These are phyloP conservation scores for Ichneumoninae sp. DNA, from an alignment of 2,888 invertebrate genomes.

Conservation along the genomic window DNA sequence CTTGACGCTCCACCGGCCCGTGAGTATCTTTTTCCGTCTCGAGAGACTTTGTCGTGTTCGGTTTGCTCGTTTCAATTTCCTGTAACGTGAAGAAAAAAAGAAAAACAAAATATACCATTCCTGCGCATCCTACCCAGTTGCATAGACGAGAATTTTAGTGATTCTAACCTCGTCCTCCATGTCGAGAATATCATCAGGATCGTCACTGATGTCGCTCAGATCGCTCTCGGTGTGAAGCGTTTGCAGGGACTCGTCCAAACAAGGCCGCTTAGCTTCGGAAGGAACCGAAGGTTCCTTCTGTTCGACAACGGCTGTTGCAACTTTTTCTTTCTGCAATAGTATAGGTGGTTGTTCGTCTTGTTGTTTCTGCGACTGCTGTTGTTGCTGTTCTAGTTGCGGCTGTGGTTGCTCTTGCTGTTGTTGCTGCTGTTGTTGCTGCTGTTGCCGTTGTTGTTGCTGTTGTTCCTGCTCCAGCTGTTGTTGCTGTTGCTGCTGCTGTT, in stretches of 20 bases:
- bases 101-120: background rate
- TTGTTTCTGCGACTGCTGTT: constrained; percentile 1
- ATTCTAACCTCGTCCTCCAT: constrained; percentile 87
- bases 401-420: constrained; percentile 42
- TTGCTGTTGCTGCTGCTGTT: constrained; percentile 72
- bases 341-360: constrained; percentile 38
- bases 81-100: constrained; percentile 5
- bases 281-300: constrained; percentile 84
- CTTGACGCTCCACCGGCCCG: constrained; percentile 72
- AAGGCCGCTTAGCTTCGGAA: constrained; percentile 76
- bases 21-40: constrained; percentile 72
- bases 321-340: constrained; percentile 78
- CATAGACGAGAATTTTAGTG: background rate
- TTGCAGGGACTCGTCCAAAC: constrained; percentile 84
- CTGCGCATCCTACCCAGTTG: background rate
- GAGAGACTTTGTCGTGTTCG: constrained; percentile 72
- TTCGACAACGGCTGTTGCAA: constrained; percentile 70
- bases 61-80: constrained; percentile 59
- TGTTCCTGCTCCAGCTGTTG: constrained; percentile 38
- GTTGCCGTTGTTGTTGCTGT: constrained; percentile 72
- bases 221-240: constrained; percentile 88
- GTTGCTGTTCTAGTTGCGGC: constrained; percentile 32
- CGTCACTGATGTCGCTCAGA: constrained; percentile 95
- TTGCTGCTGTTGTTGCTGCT: constrained; percentile 69
- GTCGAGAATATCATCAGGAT: constrained; percentile 94